Percentiles rank a stretch among this genome's conserved stretches.
Evolutionary conservation across 2,797 vertebrate genomes (phyloP).

Genomic region (Leptodactylus fallax): DNA sequence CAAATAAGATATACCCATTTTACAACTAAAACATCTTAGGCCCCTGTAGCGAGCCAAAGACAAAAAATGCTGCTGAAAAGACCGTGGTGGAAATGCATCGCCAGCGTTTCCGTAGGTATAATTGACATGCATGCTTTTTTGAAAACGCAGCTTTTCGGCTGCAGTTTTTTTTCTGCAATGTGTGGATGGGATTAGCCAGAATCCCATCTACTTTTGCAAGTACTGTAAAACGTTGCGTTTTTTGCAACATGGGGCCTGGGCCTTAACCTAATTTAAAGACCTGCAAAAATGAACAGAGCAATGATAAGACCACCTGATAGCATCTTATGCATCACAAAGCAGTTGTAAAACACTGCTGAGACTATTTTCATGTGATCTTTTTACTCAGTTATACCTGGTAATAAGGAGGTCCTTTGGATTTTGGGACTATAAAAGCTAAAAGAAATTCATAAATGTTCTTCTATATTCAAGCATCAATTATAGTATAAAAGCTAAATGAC

Average conservation of each 20-base stretch:
- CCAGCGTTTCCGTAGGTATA: too few relatives aligned
- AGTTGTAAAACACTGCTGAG: not conserved
- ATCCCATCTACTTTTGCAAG: not conserved
- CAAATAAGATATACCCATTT: too few relatives aligned
- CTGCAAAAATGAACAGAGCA: not conserved
- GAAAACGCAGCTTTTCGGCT: too few relatives aligned
- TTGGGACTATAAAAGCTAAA: not conserved
- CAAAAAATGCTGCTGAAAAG: too few relatives aligned
- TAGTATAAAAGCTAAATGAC: not conserved
- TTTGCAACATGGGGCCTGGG: not conserved
- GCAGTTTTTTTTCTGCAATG: too few relatives aligned
- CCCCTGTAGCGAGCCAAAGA: too few relatives aligned
- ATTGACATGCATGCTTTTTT: too few relatives aligned
- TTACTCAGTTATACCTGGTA: not conserved
- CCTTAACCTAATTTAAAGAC: not conserved
- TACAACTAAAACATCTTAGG: too few relatives aligned
- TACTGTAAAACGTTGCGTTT: not conserved
- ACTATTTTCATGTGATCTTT: not conserved
- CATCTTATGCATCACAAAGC: not conserved
- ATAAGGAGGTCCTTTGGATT: not conserved
- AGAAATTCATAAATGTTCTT: not conserved
- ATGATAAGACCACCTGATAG: not conserved
- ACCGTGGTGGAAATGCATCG: too few relatives aligned
- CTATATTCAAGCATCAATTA: not conserved
- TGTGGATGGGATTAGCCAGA: too few relatives aligned